These are phyloP conservation scores for Chrysoperla carnea DNA, from an alignment of 1,140 invertebrate genomes.

Conservation along the genomic window DNA sequence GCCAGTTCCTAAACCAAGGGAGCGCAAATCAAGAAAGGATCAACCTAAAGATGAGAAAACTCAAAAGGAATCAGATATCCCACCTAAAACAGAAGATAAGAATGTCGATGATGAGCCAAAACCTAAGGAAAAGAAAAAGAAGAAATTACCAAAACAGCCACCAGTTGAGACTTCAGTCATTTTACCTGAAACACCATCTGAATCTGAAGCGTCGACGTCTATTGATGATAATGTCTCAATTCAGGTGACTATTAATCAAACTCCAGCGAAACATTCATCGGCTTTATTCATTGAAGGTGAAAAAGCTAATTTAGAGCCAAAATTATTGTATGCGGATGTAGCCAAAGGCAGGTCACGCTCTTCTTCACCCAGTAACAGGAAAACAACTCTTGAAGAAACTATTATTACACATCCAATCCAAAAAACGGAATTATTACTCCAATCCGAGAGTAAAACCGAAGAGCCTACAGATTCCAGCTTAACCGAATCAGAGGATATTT, in stretches of 20 bases:
- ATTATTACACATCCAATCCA: too few species aligned
- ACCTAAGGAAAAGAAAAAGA: not conserved
- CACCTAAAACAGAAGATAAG: not conserved
- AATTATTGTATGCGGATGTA: slow-evolving; percentile 14
- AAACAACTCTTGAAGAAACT: not conserved
- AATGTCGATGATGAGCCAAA: not conserved
- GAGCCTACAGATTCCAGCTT: slow-evolving; percentile 1
- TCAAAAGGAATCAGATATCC: not conserved
- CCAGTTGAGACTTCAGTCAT: not conserved
- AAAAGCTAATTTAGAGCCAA: slow-evolving; percentile 5
- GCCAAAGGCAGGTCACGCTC: slow-evolving; percentile 14
- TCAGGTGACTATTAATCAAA: slow-evolving; percentile 11
- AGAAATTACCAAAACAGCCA: not conserved
- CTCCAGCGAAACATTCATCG: not conserved
- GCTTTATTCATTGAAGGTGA: not conserved
- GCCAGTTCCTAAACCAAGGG: not conserved
- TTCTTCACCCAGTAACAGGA: slow-evolving; percentile 9
- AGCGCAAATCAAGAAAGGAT: not conserved
- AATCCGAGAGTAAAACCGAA: too few species aligned
- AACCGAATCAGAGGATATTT: not conserved
- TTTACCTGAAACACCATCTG: not conserved
- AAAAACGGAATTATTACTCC: too few species aligned
- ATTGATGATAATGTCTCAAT: slow-evolving; percentile 4
- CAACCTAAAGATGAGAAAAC: not conserved
- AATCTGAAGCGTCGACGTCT: not conserved